Conservation (phyloP, 2,888 invertebrate species). For the Phalera bucephala region DNA sequence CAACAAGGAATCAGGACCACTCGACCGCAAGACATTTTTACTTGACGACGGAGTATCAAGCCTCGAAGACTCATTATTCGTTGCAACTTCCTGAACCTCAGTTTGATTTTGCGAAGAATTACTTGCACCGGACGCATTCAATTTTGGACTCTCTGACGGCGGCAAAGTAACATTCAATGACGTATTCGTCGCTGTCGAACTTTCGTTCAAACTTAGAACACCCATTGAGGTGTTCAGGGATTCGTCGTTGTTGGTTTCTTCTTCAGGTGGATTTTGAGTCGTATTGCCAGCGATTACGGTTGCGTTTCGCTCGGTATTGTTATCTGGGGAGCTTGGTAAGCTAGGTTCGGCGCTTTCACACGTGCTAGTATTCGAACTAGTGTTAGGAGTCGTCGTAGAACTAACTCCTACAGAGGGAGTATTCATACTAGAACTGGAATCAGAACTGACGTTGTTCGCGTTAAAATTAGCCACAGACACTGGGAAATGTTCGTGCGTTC, state of each 20-base stretch:
- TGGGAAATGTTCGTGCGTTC: constrained; percentile 56
- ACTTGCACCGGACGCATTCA: constrained; percentile 41
- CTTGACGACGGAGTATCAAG: constrained; percentile 65
- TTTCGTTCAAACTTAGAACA: constrained; percentile 68
- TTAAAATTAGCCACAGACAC: constrained; percentile 54
- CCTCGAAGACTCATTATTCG: constrained; percentile 47
- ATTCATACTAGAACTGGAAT: constrained; percentile 87
- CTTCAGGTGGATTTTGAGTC: constrained; percentile 41
- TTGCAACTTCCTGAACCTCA: constrained; percentile 44
- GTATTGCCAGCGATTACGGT: constrained; percentile 29
- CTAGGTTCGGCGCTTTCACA: constrained; percentile 88
- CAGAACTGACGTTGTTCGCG: constrained; percentile 80
- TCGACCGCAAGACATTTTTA: constrained; percentile 42
- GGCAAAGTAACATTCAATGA: constrained; percentile 70
- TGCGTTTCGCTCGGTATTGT: constrained; percentile 41
- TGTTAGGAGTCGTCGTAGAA: constrained; percentile 87
- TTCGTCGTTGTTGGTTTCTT: constrained; percentile 46
- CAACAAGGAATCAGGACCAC: constrained; percentile 63
- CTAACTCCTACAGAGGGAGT: constrained; percentile 82
- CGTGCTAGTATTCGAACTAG: constrained; percentile 87
- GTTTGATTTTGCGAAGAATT: constrained; percentile 39
- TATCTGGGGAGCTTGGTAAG: constrained; percentile 86
- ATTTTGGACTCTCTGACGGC: constrained; percentile 66
- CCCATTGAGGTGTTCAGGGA: constrained; percentile 67
- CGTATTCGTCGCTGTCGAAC: constrained; percentile 74